Base-by-base conservation (phyloP, 1,140 invertebrate genomes). In the Drosophila grimshawi region DNA sequence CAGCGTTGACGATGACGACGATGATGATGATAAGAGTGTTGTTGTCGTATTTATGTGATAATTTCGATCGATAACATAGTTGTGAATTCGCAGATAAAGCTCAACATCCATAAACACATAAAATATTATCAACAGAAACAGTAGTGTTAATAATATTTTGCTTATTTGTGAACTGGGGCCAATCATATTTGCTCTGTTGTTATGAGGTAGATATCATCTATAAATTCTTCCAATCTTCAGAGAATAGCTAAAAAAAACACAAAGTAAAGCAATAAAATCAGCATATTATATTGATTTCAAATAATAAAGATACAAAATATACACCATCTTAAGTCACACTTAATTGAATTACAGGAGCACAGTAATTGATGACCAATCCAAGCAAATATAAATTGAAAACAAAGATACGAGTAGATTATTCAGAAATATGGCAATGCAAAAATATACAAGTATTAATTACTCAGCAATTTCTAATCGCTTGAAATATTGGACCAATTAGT, bases 71-170 rank as follows among this genome's bases (percentile, higher is more conserved):
- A 94, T 92, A 3, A 93, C 93, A 86, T 94, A 95, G 76, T 95
- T 93, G 75, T 94, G 94, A 76, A 95, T 93, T 45, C 95, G 92
- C 61, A 94, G 80, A 78, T 95, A 95, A 35, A 95, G 83, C 60
- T 94, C 90, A 53, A 94, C 89, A 79, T 95, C 95, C 94, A 95
- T 95, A 59, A 92, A 94, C 51, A 94, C 64, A 71, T 94, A 95
- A 76, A 94, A 95, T 39, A 94, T 57, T 52, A 94, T 80, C 39
- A 94, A 74, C 39, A 94, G 11, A 49, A 94, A 90, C 41, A 94
- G 86, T 39, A 94, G 73, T 10, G 86, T 81, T 45, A 94, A 86
- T 75, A 94, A 83, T 49, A 94, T 81, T 82, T 94, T 94, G 90
- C 94, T 94, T 51, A 94, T 93, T 86, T 94, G 93, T 35, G 94